Evolutionary conservation across 2,888 invertebrate genomes (phyloP).

Genomic region (Chrysina gloriosa): DNA sequence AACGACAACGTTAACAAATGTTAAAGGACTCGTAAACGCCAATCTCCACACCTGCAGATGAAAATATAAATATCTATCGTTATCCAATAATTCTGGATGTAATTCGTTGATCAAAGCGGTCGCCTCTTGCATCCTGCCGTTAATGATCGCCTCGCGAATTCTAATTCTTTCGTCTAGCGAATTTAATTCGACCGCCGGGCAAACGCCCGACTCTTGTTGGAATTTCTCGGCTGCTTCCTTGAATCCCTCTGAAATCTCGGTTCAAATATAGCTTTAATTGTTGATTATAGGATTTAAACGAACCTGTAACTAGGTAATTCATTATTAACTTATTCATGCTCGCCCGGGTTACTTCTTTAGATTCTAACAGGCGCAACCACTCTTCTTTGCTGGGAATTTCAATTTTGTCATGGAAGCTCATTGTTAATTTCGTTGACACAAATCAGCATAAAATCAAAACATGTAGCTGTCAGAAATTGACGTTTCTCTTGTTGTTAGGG

Average conservation of each 20-base stretch:
- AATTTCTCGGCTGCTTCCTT: slow-evolving; percentile 98
- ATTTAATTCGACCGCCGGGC: slow-evolving; percentile 81
- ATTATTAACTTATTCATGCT: slow-evolving; percentile 98
- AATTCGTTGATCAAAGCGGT: slow-evolving; percentile 93
- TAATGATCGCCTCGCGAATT: slow-evolving; percentile 94
- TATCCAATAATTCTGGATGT: slow-evolving; percentile 94
- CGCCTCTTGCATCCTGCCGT: slow-evolving; percentile 92
- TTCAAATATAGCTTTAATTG: background rate
- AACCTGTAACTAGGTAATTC: slow-evolving; percentile 98
- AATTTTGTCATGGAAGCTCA: slow-evolving; percentile 69
- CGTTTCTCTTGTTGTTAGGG: background rate
- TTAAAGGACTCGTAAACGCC: too few species aligned
- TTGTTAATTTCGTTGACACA: slow-evolving; percentile 49
- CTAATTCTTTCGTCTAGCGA: slow-evolving; percentile 91
- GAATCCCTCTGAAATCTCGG: slow-evolving; percentile 78
- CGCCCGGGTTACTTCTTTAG: slow-evolving; percentile 84
- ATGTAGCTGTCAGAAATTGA: background rate
- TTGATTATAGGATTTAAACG: slow-evolving; percentile 45
- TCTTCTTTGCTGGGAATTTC: slow-evolving; percentile 74
- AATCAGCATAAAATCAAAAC: slow-evolving; percentile 9
- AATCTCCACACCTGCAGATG: slow-evolving; percentile 93
- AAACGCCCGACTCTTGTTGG: slow-evolving; percentile 91
- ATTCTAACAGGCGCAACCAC: slow-evolving; percentile 79
- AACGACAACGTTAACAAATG: slow-evolving; percentile 54
- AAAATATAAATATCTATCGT: slow-evolving; percentile 95